phyloP scores from a whole-genome alignment of 2,113 vertebrate species.

The Stegastes partitus region DNA sequence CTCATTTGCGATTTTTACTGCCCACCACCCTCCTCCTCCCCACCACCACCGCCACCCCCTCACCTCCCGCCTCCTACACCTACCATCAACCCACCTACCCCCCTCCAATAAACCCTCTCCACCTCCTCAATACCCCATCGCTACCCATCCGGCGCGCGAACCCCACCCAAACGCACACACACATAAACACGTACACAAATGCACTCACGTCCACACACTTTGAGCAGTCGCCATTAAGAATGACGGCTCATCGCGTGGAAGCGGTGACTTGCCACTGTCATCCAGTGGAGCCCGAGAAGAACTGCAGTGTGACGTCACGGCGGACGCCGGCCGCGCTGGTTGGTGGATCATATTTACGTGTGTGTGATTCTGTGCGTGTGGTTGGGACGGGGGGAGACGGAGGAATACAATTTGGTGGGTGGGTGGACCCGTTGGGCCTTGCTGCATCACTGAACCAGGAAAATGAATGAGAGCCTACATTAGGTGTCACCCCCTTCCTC shows the following conservation, averaged over 20 bases:
- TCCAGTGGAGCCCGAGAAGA: slow-evolving; percentile 78
- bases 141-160: slow-evolving; percentile 53
- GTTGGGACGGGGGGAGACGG: slow-evolving; percentile 62
- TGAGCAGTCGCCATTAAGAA: slow-evolving; percentile 68
- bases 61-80: slow-evolving; percentile 56
- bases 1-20: slow-evolving; percentile 78
- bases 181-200: slow-evolving; percentile 50
- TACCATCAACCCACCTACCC: slow-evolving; percentile 68
- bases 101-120: slow-evolving; percentile 66
- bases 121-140: slow-evolving; percentile 61
- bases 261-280: slow-evolving; percentile 76
- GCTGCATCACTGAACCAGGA: slow-evolving; percentile 75
- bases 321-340: slow-evolving; percentile 64
- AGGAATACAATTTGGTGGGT: slow-evolving; percentile 74
- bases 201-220: slow-evolving; percentile 71
- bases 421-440: slow-evolving; percentile 72
- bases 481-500: slow-evolving; percentile 63
- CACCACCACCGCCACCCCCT: no score
- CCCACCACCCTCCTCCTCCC: no score
- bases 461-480: slow-evolving; percentile 73
- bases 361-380: slow-evolving; percentile 61
- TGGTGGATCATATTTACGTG: slow-evolving; percentile 75
- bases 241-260: slow-evolving; percentile 71
- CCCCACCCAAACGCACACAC: slow-evolving; percentile 67
- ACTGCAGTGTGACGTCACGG: slow-evolving; percentile 81